Evolutionary conservation across 2,888 invertebrate genomes (phyloP), one percentile per base, ranked within the genome.

Genomic region (Metacarcinus magister): DNA sequence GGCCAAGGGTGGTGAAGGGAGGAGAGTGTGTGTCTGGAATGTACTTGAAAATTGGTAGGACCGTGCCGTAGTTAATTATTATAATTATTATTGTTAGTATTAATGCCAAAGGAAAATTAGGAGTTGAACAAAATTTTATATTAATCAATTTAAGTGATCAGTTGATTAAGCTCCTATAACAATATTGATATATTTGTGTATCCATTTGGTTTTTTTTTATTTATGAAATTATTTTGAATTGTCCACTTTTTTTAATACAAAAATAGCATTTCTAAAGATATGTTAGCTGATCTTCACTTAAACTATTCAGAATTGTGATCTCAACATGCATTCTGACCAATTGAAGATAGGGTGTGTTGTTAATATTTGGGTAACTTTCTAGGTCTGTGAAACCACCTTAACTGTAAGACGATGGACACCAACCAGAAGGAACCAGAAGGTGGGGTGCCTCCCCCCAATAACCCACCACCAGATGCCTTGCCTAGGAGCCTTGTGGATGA

Each of bases 401-500:
- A 87, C 39, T 16, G 0, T 39, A 32, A n/a, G 4, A 39, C 87
- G 16, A 87, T 87, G 87, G 87, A 87, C 39, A 39, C 87, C 39
- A 87, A 39, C 32, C 87, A 16, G 13, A 87, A 87, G 28, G 87
- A 32, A 4, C 39, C 87, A n/a, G 87, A 87, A n/a, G 87, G n/a
- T 19, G 19, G 87, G 87, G 87, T 10, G 13, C 39, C 87, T 2
- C 4, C 87, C 16, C 39, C 39, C 16, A 32, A 32, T 39, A 87
- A 16, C 39, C 87, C 32, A 28, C 91, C 48, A 32, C 92, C 92
- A 16, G 96, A 96, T 13, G 60, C 92, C 10, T 13, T 92, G 16
- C 54, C 96, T 2, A 94, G 60, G 75, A 94, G 87, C 28, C 32
- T 28, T 48, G 13, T 82, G 43, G 96, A 96, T 46, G 96, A 96